Evolutionary conservation across 2,797 vertebrate genomes (phyloP).

Genomic region (Poliocrania exsul): DNA sequence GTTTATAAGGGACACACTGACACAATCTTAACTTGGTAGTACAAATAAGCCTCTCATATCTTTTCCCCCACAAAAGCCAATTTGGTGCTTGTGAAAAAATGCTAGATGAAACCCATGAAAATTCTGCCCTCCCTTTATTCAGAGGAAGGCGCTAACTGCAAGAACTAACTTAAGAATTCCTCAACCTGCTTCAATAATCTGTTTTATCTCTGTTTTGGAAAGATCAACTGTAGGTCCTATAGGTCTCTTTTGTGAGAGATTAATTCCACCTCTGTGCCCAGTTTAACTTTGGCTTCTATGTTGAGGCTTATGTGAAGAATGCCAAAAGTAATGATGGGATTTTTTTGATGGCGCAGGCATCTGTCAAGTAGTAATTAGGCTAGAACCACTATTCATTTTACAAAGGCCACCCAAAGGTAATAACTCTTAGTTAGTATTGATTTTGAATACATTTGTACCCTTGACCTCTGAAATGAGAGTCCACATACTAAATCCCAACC

Average conservation of each 20-base stretch:
- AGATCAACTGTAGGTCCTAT: not conserved
- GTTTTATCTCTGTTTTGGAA: constrained; percentile 38
- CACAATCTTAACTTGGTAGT: not conserved
- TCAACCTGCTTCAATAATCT: not conserved
- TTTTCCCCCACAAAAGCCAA: not conserved
- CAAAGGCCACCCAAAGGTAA: not conserved
- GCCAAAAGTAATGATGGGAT: constrained; percentile 10
- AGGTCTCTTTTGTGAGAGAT: constrained; percentile 11
- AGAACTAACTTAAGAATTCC: not conserved
- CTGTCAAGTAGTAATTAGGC: constrained; percentile 30
- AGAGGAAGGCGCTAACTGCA: not conserved
- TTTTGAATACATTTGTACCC: constrained; percentile 29
- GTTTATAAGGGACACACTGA: not conserved
- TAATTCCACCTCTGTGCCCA: constrained; percentile 45
- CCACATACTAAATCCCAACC: not conserved
- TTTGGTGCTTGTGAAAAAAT: constrained; percentile 22
- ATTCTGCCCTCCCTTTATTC: not conserved
- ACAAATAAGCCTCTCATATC: not conserved
- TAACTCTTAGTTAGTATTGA: constrained; percentile 25
- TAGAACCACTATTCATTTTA: constrained; percentile 1
- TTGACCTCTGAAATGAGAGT: not conserved
- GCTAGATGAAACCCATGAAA: not conserved
- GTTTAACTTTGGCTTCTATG: not conserved
- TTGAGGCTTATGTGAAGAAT: constrained; percentile 15
- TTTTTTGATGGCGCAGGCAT: constrained; percentile 33